Conservation (phyloP, 2,888 invertebrate genomes). For the Phytoseiulus persimilis region DNA sequence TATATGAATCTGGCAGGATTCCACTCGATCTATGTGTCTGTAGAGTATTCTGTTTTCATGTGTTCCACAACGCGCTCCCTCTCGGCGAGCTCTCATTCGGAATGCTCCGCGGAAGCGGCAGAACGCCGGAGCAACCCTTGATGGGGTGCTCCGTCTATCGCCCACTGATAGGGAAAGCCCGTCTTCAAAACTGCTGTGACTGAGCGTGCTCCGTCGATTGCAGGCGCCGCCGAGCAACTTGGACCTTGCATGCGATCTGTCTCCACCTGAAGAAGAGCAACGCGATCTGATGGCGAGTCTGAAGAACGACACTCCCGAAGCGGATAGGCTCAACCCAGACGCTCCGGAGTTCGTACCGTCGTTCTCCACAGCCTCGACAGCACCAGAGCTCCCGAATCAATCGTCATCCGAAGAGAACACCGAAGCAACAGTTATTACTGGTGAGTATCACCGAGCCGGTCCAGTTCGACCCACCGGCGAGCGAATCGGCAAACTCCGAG, state of each 20-base stretch:
- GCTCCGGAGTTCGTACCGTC: slow-evolving; percentile 26
- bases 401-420: not conserved
- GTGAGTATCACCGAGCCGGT: not conserved
- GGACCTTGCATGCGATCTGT: not conserved
- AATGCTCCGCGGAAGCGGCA: too few species aligned
- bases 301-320: slow-evolving; percentile 26
- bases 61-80: too few species aligned
- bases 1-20: not conserved
- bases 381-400: not conserved
- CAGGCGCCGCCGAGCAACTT: not conserved
- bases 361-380: not conserved
- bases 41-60: too few species aligned
- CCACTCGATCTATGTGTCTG: too few species aligned
- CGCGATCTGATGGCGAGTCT: slow-evolving; percentile 21
- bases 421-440: not conserved
- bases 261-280: slow-evolving; percentile 24
- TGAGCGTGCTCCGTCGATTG: not conserved
- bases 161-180: too few species aligned
- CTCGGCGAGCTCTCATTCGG: too few species aligned
- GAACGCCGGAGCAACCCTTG: too few species aligned
- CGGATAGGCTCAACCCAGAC: slow-evolving; percentile 36
- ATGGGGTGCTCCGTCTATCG: too few species aligned
- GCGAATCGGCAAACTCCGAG: not conserved
- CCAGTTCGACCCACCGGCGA: too few species aligned
- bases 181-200: too few species aligned